phyloP scores from a whole-genome alignment of 2,113 vertebrate species.

The Cyanocitta stelleri region DNA sequence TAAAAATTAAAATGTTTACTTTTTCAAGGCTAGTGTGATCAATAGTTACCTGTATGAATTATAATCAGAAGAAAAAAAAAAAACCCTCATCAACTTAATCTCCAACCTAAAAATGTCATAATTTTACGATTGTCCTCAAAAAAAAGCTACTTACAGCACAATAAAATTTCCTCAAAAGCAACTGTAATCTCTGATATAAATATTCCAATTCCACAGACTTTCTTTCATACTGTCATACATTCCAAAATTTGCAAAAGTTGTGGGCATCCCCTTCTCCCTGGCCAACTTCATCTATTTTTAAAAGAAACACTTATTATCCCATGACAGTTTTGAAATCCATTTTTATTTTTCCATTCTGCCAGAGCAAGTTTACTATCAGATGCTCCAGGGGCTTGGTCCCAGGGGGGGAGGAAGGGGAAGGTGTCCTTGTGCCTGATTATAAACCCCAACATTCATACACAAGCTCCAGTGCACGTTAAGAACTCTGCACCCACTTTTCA shows the following conservation, averaged over 20 bases:
- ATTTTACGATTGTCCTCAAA: constrained; percentile 1
- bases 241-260: neutral
- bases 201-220: neutral
- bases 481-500: neutral
- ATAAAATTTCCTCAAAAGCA: neutral
- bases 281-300: neutral
- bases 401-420: neutral
- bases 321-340: neutral
- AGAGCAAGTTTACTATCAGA: neutral
- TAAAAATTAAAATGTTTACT: neutral
- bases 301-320: constrained; percentile 41
- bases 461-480: constrained; percentile 28
- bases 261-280: constrained; percentile 13
- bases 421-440: neutral
- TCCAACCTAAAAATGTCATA: neutral
- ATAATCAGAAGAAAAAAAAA: neutral
- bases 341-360: constrained; percentile 48
- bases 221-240: neutral
- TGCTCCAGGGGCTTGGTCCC: constrained; percentile 56
- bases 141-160: constrained; percentile 24
- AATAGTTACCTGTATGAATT: neutral
- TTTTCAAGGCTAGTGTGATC: constrained; percentile 1
- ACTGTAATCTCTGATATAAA: constrained; percentile 10
- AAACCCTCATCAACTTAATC: neutral
- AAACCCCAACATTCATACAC: neutral